Percentiles rank a stretch among this genome's conserved stretches.
Conservation (phyloP, 2,113 vertebrate species). For the Austrofundulus limnaeus region DNA sequence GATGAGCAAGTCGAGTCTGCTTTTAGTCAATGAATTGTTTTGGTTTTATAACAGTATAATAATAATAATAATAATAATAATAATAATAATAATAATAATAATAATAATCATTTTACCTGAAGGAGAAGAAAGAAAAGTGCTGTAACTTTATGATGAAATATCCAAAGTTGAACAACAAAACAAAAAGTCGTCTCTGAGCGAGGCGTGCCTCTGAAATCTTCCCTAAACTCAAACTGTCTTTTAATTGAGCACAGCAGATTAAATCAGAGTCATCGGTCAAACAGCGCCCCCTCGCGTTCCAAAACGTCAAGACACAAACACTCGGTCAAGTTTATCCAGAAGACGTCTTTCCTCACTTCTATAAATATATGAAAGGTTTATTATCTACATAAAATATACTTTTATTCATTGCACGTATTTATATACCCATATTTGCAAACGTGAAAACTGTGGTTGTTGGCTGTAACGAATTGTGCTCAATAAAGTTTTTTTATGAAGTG, state of each 20-base stretch:
- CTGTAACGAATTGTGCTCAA: no score
- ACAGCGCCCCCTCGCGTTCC: neutral
- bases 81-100: neutral
- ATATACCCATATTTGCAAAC: no score
- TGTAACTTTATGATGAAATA: slow-evolving; percentile 2
- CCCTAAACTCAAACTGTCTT: neutral
- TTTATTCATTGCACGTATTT: no score
- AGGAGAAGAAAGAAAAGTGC: neutral
- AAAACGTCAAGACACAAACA: no score
- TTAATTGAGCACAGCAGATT: neutral
- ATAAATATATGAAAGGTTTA: no score
- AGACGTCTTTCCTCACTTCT: no score
- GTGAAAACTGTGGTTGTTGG: no score
- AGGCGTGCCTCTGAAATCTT: neutral
- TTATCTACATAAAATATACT: no score
- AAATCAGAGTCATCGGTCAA: neutral
- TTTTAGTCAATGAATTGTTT: neutral
- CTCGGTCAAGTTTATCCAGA: no score
- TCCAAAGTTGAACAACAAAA: slow-evolving; percentile 12
- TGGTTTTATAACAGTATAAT: neutral
- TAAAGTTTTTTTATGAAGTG: no score
- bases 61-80: neutral
- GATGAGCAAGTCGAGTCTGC: neutral
- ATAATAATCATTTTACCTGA: slow-evolving; percentile 54
- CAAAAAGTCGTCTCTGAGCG: slow-evolving; percentile 6